Evolutionary conservation across 2,797 vertebrate species (phyloP).

Genomic region (Paramormyrops hopkinsi): DNA sequence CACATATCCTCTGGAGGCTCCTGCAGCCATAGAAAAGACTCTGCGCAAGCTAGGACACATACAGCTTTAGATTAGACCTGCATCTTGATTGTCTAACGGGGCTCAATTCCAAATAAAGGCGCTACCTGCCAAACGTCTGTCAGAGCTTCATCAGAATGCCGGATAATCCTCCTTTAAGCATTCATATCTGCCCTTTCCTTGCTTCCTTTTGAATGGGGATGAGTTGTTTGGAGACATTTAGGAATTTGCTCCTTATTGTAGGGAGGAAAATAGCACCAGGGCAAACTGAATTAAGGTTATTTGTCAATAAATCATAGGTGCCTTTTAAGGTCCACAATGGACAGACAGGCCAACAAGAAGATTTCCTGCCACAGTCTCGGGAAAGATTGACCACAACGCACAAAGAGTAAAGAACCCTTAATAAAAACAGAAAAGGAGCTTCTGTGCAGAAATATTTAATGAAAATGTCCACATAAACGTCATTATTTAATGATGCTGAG

Average conservation of each 20-base stretch:
- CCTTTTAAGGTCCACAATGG: background rate
- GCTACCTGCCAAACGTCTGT: constrained; percentile 34
- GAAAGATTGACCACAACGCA: background rate
- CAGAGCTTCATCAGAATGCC: constrained; percentile 21
- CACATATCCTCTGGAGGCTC: constrained; percentile 20
- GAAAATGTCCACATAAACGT: background rate
- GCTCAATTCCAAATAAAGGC: constrained; percentile 24
- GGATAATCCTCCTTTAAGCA: background rate
- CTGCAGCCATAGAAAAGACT: constrained; percentile 26
- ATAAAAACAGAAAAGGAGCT: background rate
- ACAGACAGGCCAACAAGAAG: background rate
- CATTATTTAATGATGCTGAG: background rate
- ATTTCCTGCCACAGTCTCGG: background rate
- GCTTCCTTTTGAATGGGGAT: background rate
- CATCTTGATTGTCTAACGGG: constrained; percentile 30
- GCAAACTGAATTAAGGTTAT: background rate
- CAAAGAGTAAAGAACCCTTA: background rate
- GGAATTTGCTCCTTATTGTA: constrained; percentile 28
- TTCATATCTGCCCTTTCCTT: constrained; percentile 15
- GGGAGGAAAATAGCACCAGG: constrained; percentile 29
- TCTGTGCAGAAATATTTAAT: background rate
- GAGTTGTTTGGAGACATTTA: background rate
- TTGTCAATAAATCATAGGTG: background rate
- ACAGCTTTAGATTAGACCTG: constrained; percentile 24
- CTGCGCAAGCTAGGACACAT: constrained; percentile 53